Evolutionary conservation across 2,888 invertebrate genomes (phyloP).

Genomic region (Orthosia gracilis): DNA sequence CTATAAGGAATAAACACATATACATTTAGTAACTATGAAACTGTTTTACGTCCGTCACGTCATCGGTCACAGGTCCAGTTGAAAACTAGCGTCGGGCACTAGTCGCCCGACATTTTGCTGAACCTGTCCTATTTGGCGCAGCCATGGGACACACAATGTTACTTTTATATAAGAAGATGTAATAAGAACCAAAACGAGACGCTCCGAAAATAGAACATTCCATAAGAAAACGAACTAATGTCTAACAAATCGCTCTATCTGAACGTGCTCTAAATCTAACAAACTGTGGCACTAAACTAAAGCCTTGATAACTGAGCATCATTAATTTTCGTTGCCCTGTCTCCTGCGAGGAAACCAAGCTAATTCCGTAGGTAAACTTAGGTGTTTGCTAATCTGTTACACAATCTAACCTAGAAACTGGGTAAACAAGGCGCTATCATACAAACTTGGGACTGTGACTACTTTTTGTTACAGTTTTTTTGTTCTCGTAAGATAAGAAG

Average conservation of each 20-base stretch:
- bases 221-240: not conserved
- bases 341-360: conserved; percentile 32
- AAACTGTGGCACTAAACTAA: conserved; percentile 30
- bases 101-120: too few relatives aligned
- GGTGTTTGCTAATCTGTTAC: conserved; percentile 39
- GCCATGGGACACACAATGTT: too few relatives aligned
- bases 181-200: not conserved
- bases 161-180: too few relatives aligned
- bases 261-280: conserved; percentile 39
- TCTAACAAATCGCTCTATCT: not conserved
- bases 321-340: conserved; percentile 58
- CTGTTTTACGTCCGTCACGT: too few relatives aligned
- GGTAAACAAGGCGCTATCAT: conserved; percentile 28
- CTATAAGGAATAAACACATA: too few relatives aligned
- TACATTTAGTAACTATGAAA: too few relatives aligned
- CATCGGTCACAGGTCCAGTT: too few relatives aligned
- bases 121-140: too few relatives aligned
- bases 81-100: too few relatives aligned
- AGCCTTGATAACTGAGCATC: conserved; percentile 43
- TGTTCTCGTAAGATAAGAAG: conserved; percentile 11
- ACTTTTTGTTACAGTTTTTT: conserved; percentile 12
- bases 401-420: conserved; percentile 17
- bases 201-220: not conserved
- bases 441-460: conserved; percentile 28
- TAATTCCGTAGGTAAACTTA: conserved; percentile 57